Percentiles rank a stretch among this genome's conserved stretches.
These are phyloP conservation scores for Hirtodrosophila trivittata DNA, from an alignment of 2,888 invertebrate species.

Conservation along the genomic window DNA sequence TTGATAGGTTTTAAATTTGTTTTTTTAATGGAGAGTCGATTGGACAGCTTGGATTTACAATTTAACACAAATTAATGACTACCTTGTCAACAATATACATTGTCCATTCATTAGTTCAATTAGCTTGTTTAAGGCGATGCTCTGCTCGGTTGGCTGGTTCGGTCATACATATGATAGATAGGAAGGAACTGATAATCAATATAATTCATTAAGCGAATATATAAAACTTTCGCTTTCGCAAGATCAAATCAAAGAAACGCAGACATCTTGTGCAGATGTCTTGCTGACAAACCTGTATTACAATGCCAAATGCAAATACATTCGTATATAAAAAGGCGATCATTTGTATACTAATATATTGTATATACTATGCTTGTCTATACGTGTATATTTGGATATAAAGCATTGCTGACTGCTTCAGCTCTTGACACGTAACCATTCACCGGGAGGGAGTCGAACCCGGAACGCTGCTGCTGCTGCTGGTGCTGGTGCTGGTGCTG, in stretches of 20 bases:
- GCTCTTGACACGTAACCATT: conserved; percentile 68
- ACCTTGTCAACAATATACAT: conserved; percentile 57
- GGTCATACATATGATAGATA: conserved; percentile 31
- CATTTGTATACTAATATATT: conserved; percentile 8
- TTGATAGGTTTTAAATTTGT: not conserved
- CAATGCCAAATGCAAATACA: conserved; percentile 76
- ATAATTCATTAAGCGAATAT: conserved; percentile 74
- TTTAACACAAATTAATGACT: conserved; percentile 37
- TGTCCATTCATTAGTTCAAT: conserved; percentile 69
- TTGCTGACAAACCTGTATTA: conserved; percentile 54
- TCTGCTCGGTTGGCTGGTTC: conserved; percentile 26
- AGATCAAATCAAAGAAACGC: conserved; percentile 73
- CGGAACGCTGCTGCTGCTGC: conserved; percentile 60
- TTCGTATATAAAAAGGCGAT: conserved; percentile 29
- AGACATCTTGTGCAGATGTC: conserved; percentile 44
- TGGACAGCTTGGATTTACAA: not conserved
- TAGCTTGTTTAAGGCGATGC: conserved; percentile 43
- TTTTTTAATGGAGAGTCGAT: conserved; percentile 26
- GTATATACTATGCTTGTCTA: conserved; percentile 7
- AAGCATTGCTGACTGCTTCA: conserved; percentile 41
- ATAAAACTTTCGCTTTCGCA: conserved; percentile 76
- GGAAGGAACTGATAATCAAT: conserved; percentile 60
- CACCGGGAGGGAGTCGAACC: conserved; percentile 66
- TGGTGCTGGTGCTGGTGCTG: not conserved
- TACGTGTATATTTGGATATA: conserved; percentile 35